A percentile compares a stretch with the other conserved stretches of the same genome.
Conservation (phyloP, 2,888 invertebrate species). For the Oligia latruncula region DNA sequence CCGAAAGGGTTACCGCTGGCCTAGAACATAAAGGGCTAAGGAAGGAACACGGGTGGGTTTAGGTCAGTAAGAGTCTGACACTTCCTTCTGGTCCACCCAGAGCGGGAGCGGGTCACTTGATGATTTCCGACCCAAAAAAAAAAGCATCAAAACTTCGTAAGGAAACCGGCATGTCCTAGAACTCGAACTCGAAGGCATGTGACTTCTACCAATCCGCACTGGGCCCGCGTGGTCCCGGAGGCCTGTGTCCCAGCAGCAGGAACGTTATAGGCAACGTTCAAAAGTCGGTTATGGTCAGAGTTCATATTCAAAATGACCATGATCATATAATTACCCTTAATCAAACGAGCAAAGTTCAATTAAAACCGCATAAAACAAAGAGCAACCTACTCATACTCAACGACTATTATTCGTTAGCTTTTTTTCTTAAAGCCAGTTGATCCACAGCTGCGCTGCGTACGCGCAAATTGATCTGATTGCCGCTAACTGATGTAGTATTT, state of each 20-base stretch:
- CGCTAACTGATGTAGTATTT: slow-evolving; percentile 71
- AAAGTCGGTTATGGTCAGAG: neutral
- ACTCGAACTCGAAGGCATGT: too few species aligned
- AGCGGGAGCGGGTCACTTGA: too few species aligned
- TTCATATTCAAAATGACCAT: slow-evolving; percentile 1
- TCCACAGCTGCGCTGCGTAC: slow-evolving; percentile 55
- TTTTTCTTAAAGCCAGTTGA: slow-evolving; percentile 20
- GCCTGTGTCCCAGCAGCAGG: neutral
- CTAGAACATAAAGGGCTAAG: too few species aligned
- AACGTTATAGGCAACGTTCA: neutral
- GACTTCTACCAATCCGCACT: too few species aligned
- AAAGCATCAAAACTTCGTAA: too few species aligned
- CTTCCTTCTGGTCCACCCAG: too few species aligned
- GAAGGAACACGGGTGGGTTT: too few species aligned
- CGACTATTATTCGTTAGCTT: slow-evolving; percentile 12
- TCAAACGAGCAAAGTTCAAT: slow-evolving; percentile 30
- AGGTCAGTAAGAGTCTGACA: too few species aligned
- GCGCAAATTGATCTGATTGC: slow-evolving; percentile 70
- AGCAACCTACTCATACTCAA: slow-evolving; percentile 2
- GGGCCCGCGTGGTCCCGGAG: too few species aligned
- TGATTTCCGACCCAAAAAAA: too few species aligned
- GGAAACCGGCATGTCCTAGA: too few species aligned
- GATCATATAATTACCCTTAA: neutral
- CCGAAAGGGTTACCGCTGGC: too few species aligned
- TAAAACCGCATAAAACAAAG: slow-evolving; percentile 2